phyloP scores from a whole-genome alignment of 1,140 invertebrate genomes.

The Sminthurinus signatus region DNA sequence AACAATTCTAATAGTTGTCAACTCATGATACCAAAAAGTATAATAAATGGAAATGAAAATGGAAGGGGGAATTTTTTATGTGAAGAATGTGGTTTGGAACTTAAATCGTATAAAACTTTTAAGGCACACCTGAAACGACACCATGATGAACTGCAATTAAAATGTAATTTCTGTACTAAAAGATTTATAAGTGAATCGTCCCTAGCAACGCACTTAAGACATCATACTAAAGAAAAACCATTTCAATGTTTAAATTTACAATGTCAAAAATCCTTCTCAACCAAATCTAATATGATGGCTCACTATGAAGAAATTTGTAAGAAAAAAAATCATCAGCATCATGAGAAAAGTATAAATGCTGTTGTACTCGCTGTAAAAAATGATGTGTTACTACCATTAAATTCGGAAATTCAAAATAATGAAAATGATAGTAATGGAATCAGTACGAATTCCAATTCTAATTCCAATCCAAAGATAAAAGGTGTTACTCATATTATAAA shows the following conservation, averaged over 20 bases:
- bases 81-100: not conserved
- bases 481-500: too few relatives aligned
- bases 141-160: not conserved
- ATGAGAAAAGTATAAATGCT: too few relatives aligned
- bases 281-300: conserved; percentile 3
- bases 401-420: too few relatives aligned
- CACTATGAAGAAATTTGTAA: conserved; percentile 7
- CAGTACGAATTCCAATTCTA: too few relatives aligned
- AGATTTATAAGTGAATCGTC: not conserved
- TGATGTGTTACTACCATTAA: too few relatives aligned
- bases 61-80: conserved; percentile 42
- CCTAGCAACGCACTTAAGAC: not conserved
- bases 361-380: too few relatives aligned
- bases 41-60: too few relatives aligned
- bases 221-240: not conserved
- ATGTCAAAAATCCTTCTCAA: not conserved
- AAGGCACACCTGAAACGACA: conserved; percentile 1
- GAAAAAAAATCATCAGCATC: too few relatives aligned
- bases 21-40: too few relatives aligned
- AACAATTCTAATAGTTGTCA: too few relatives aligned
- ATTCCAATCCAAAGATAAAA: too few relatives aligned
- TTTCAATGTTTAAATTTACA: not conserved
- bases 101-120: not conserved
- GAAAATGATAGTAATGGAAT: too few relatives aligned
- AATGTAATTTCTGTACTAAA: not conserved